phyloP scores from a whole-genome alignment of 2,113 vertebrate genomes.

The Ondatra zibethicus region DNA sequence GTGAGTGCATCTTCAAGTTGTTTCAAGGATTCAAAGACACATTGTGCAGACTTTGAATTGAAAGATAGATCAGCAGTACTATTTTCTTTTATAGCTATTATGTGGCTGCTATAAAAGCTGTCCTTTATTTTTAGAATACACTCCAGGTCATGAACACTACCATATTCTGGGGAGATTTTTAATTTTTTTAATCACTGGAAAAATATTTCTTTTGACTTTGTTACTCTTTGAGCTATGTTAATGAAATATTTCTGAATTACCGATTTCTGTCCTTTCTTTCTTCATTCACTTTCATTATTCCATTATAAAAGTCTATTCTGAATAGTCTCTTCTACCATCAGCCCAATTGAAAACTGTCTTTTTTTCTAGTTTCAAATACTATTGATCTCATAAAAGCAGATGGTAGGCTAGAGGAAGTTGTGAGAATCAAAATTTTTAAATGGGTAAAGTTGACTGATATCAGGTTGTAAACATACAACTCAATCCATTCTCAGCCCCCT shows the following conservation, averaged over 20 bases:
- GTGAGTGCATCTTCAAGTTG: background rate
- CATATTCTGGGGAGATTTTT: background rate
- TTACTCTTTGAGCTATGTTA: constrained; percentile 20
- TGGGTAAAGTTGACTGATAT: background rate
- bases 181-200: constrained; percentile 42
- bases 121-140: constrained; percentile 44
- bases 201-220: constrained; percentile 40
- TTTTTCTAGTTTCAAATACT: background rate
- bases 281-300: background rate
- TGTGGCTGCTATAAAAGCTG: constrained; percentile 22
- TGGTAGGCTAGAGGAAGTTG: background rate
- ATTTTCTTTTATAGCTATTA: constrained; percentile 33
- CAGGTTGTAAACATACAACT: background rate
- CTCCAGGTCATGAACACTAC: background rate
- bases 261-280: background rate
- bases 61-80: background rate
- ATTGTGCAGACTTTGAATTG: background rate
- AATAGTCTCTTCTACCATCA: background rate
- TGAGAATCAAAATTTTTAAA: constrained; percentile 38
- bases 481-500: background rate
- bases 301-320: constrained; percentile 4
- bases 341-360: background rate
- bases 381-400: background rate
- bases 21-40: background rate
- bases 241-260: constrained; percentile 18